These are phyloP conservation scores for Glossophaga mutica DNA, from an alignment of 2,797 vertebrate genomes.

Conservation along the genomic window DNA sequence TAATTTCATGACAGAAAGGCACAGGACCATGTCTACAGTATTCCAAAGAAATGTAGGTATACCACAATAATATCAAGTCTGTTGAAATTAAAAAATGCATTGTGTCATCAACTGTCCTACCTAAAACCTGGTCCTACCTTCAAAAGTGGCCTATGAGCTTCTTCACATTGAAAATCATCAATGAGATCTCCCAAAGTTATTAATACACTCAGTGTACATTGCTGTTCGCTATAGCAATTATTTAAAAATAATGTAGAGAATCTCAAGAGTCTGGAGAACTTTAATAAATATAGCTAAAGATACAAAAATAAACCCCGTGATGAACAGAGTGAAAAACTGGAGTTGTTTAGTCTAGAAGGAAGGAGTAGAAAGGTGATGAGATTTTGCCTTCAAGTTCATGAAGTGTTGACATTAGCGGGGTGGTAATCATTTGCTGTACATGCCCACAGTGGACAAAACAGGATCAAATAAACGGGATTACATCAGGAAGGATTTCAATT, in stretches of 20 bases:
- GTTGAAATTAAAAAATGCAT: neutral
- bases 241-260: neutral
- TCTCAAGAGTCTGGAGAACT: neutral
- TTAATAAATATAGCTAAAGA: slow-evolving; percentile 1
- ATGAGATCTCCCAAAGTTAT: neutral
- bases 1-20: neutral
- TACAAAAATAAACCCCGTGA: neutral
- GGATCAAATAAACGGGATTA: slow-evolving; percentile 25
- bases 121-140: neutral
- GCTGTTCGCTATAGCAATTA: neutral
- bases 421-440: neutral
- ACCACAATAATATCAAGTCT: neutral
- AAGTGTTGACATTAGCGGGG: neutral
- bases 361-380: neutral
- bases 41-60: neutral
- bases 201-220: neutral
- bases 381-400: slow-evolving; percentile 15
- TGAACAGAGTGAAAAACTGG: neutral
- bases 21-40: neutral
- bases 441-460: neutral
- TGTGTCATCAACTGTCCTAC: neutral
- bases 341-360: neutral
- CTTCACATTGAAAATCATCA: neutral
- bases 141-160: neutral
- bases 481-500: slow-evolving; percentile 37